These are phyloP conservation scores for Plebejus melissa DNA, from an alignment of 2,888 invertebrate genomes.

Conservation along the genomic window DNA sequence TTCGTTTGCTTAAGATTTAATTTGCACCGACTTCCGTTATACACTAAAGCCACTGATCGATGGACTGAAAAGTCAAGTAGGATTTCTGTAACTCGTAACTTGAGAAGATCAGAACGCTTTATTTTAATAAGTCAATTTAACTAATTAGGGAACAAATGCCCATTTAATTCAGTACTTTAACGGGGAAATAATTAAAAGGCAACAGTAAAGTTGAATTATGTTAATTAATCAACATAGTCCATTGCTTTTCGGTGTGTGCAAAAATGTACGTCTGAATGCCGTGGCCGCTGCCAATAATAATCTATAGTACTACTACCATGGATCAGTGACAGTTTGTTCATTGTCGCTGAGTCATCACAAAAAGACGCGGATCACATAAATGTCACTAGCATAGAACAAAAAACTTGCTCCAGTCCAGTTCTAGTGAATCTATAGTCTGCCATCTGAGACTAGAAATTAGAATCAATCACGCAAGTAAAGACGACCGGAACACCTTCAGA, in stretches of 20 bases:
- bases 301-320: not conserved
- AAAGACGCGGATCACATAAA: conserved; percentile 11
- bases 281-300: too few species aligned
- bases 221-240: too few species aligned
- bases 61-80: conserved; percentile 4
- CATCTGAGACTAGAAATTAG: not conserved
- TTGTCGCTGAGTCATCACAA: conserved; percentile 10
- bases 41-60: conserved; percentile 2
- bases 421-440: not conserved
- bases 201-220: too few species aligned
- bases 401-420: conserved; percentile 14
- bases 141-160: not conserved
- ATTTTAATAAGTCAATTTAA: not conserved
- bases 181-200: not conserved
- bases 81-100: not conserved
- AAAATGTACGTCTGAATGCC: too few species aligned
- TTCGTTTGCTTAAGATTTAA: conserved; percentile 25
- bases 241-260: too few species aligned
- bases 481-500: not conserved
- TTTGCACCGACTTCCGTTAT: conserved; percentile 30
- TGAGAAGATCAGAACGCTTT: not conserved
- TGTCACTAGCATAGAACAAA: conserved; percentile 16
- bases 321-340: not conserved
- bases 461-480: not conserved
- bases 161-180: not conserved